Base-by-base conservation (phyloP, 2,113 vertebrate genomes). In the Corydoras sp. region DNA sequence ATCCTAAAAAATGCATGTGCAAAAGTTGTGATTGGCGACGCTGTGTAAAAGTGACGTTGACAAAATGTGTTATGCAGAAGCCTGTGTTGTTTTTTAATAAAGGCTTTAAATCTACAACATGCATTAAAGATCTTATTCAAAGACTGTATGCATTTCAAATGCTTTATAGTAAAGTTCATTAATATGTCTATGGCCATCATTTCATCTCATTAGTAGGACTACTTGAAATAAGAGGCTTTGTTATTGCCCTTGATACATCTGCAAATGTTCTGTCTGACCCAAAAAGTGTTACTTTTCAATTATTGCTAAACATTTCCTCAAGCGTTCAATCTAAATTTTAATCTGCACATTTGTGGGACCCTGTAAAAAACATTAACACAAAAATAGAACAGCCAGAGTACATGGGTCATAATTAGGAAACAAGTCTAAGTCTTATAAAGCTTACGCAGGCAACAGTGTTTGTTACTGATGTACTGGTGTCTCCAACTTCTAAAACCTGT, bases 41-140 rank as follows among this genome's bases (percentile, higher is more conserved):
- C 65, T 72, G 73, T 76, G 76, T 76, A 62, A 71, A 75, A 75
- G 61, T 81, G 59, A 72, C 65, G 68, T 73, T 60, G 74, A 68
- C 62, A 74, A 71, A 68, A 54, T 62, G 60, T 69, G 70, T 73
- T 63, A 76, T 83, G 85, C 82, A 81, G 75, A 82, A 81, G 35
- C 58, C 49, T 87, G 85, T 91, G 77, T 72, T 83, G 85, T 87
- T 89, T 89, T 84, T 84, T 58, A 90, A 89, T 89, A 89, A 90
- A 90, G 82, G 68, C 75, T 61, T 81, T 29, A 75, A 67, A 58
- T 65, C 50, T 64, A 58, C 66, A 48, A 18, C 31, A 48, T 56
- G 35, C 24, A 58, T 77, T 75, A 32, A 48, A 62, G 1, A 58
- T 9, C 29, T 30, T 30, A 31, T n/a, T 60, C 14, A 1, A 48